These are phyloP conservation scores for Nasonovia ribisnigri DNA, from an alignment of 2,888 invertebrate genomes.

Conservation along the genomic window DNA sequence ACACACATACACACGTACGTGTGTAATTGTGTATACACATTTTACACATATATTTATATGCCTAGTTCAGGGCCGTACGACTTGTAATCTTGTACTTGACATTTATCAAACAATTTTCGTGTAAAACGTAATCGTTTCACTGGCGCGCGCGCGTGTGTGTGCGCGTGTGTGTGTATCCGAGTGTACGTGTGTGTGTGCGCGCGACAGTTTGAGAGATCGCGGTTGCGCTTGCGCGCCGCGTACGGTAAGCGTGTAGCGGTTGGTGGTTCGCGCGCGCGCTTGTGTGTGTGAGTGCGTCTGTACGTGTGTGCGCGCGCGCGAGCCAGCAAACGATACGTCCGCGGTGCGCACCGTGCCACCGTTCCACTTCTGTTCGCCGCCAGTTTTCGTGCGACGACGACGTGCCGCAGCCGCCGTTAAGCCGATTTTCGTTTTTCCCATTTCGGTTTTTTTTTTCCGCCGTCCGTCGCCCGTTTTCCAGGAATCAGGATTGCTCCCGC, in stretches of 20 bases:
- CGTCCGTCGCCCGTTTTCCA: neutral
- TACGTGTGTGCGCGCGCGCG: slow-evolving; percentile 2
- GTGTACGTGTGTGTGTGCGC: neutral
- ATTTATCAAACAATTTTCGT: slow-evolving; percentile 59
- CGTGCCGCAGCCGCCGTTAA: slow-evolving; percentile 4
- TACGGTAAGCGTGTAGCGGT: neutral
- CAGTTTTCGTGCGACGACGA: slow-evolving; percentile 19
- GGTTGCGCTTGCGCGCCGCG: neutral
- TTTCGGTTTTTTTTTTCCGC: slow-evolving; percentile 24
- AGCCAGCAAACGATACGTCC: neutral
- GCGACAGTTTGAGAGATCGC: neutral
- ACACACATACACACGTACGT: neutral
- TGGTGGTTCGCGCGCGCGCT: neutral
- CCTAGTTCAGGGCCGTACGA: slow-evolving; percentile 61
- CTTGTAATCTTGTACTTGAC: slow-evolving; percentile 65
- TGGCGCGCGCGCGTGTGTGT: neutral
- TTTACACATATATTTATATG: neutral
- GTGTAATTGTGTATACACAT: neutral
- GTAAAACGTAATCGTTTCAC: slow-evolving; percentile 56
- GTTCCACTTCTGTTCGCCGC: slow-evolving; percentile 47
- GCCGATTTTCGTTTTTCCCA: slow-evolving; percentile 50
- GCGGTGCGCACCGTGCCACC: slow-evolving; percentile 41
- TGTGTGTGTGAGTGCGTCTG: neutral
- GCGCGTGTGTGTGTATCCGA: neutral
- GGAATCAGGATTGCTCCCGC: neutral